Base-by-base conservation (phyloP, 30 jellyfish, hydroid and myxozoan genomes). In the Mastigias papua region DNA sequence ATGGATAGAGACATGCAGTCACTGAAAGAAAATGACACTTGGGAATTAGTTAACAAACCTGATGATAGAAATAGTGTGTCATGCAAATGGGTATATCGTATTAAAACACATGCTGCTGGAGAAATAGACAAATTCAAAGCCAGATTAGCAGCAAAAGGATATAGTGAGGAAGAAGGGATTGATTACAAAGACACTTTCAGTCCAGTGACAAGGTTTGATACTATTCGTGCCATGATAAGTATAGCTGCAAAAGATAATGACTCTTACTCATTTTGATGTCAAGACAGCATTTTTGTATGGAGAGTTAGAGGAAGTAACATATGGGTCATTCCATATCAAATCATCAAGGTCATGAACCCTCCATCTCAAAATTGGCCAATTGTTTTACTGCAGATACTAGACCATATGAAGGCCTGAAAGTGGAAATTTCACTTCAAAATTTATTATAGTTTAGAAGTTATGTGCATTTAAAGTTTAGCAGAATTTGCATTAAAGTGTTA, bases 271-370 rank as follows among this genome's bases (percentile, higher is more conserved):
- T 50, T 48, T 77, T 50, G 86, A 77, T 48, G n/a, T 77, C 89
- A 57, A 48, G n/a, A 77, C 81, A 77, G 89, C 89, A 77, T 48
- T 48, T 57, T 77, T 77, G 89, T 21, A 77, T 77, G 89, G 84
- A 50, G 85, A 73, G 85, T 73, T 73, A 73, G 85, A 73, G 85
- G 85, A 73, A 73, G 69, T 23, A 23, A 28, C 81, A 57, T 77
- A 77, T n/a, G n/a, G n/a, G n/a, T n/a, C n/a, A n/a, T n/a, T n/a
- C n/a, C n/a, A n/a, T n/a, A n/a, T n/a, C n/a, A n/a, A n/a, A n/a
- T n/a, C n/a, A n/a, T n/a, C n/a, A n/a, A n/a, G n/a, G n/a, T n/a
- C n/a, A n/a, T n/a, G n/a, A n/a, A n/a, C n/a, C n/a, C n/a, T n/a
- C n/a, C n/a, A n/a, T n/a, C n/a, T n/a, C n/a, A n/a, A n/a, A n/a